Conservation (phyloP, 2,797 vertebrate species). For the Staurois parvus region DNA sequence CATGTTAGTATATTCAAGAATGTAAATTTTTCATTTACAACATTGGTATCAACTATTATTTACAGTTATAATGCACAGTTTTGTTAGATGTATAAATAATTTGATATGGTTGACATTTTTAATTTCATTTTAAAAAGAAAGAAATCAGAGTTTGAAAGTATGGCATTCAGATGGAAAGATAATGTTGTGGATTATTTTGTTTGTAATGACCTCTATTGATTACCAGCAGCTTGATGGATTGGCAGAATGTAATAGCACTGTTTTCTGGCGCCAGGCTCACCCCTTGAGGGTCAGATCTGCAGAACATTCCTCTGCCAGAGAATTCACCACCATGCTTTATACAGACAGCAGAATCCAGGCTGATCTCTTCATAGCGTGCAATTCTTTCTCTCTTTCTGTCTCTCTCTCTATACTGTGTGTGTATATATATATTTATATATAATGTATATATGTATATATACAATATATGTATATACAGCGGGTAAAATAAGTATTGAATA, state of each 20-base stretch:
- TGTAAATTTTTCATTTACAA: background rate
- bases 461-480: too few species aligned
- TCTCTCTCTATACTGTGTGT: too few species aligned
- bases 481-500: too few species aligned
- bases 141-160: constrained; percentile 3
- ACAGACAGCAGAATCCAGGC: background rate
- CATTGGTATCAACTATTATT: background rate
- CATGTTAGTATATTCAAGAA: background rate
- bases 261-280: constrained; percentile 47
- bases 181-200: constrained; percentile 25
- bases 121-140: constrained; percentile 4
- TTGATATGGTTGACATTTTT: background rate
- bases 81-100: background rate
- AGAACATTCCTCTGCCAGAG: background rate
- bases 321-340: background rate
- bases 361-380: too few species aligned
- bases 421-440: too few species aligned
- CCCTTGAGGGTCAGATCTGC: constrained; percentile 34
- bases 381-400: too few species aligned
- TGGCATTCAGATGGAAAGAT: constrained; percentile 29
- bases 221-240: constrained; percentile 43
- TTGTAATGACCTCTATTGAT: constrained; percentile 57
- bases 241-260: constrained; percentile 19
- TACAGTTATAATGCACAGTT: background rate
- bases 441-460: too few species aligned